Evolutionary conservation across 2,888 invertebrate genomes (phyloP).

Genomic region (Microctonus aethiopoides): DNA sequence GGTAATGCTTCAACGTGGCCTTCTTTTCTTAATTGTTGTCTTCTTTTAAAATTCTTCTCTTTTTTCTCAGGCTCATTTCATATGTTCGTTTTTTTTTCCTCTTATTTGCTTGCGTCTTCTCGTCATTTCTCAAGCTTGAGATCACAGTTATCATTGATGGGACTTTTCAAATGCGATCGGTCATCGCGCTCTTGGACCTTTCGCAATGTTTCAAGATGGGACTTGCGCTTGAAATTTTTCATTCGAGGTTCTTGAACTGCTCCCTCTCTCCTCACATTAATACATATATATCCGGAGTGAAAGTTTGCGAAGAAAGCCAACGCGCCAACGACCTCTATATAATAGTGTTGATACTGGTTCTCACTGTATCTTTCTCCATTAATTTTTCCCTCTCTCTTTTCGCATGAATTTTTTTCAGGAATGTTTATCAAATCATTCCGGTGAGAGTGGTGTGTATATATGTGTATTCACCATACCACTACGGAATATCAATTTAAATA

Average conservation of each 20-base stretch:
- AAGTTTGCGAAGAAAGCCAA: constrained; percentile 65
- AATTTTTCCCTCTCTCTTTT: constrained; percentile 40
- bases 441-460: constrained; percentile 58
- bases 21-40: background rate
- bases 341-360: constrained; percentile 7
- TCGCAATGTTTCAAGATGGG: constrained; percentile 32
- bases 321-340: constrained; percentile 28
- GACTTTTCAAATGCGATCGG: constrained; percentile 29
- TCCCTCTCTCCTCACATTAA: too few species aligned
- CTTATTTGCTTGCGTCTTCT: background rate
- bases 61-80: too few species aligned
- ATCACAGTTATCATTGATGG: constrained; percentile 4
- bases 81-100: constrained; percentile 1
- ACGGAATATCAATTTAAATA: constrained; percentile 18
- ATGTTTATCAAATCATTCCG: constrained; percentile 39
- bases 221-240: constrained; percentile 36
- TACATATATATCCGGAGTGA: constrained; percentile 48
- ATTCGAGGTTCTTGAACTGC: constrained; percentile 45
- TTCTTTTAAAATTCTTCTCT: background rate
- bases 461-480: constrained; percentile 6
- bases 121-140: constrained; percentile 3
- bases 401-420: constrained; percentile 45
- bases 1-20: background rate
- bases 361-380: constrained; percentile 41
- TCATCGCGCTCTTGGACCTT: constrained; percentile 36